Evolutionary conservation across 2,113 vertebrate genomes (phyloP).

Genomic region (Tylochromis polylepis): DNA sequence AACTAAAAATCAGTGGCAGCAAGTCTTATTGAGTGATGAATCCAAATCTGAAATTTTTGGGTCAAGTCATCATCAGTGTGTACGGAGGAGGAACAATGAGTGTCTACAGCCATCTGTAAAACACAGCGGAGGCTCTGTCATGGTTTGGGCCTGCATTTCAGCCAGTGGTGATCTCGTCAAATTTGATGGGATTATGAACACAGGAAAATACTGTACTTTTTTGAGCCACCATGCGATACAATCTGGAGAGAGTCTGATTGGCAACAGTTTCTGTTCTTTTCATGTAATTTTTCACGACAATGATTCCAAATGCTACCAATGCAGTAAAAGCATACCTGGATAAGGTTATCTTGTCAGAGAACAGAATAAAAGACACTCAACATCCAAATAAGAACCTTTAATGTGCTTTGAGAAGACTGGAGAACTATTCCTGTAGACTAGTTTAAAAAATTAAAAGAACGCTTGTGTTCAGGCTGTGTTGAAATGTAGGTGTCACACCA

Average conservation of each 20-base stretch:
- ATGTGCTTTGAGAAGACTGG: not conserved
- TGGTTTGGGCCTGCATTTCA: not conserved
- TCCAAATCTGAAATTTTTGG: not conserved
- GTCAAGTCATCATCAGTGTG: not conserved
- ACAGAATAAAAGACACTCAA: no score
- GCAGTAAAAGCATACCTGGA: no score
- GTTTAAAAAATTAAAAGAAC: no score
- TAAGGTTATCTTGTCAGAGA: no score
- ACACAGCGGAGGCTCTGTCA: not conserved
- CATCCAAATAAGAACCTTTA: not conserved
- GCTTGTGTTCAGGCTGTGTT: not conserved
- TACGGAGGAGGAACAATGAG: not conserved
- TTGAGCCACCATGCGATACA: not conserved
- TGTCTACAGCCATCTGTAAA: not conserved
- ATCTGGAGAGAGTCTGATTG: not conserved
- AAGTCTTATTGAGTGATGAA: not conserved
- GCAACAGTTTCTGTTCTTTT: not conserved
- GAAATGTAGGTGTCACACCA: not conserved
- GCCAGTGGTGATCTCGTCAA: not conserved
- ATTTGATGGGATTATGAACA: not conserved
- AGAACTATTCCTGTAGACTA: not conserved
- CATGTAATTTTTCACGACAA: not conserved
- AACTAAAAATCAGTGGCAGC: not conserved
- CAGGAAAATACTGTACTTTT: not conserved
- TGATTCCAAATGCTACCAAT: no score